Conservation (phyloP, 2,113 vertebrate genomes). For the Ivindomyrus marchei region DNA sequence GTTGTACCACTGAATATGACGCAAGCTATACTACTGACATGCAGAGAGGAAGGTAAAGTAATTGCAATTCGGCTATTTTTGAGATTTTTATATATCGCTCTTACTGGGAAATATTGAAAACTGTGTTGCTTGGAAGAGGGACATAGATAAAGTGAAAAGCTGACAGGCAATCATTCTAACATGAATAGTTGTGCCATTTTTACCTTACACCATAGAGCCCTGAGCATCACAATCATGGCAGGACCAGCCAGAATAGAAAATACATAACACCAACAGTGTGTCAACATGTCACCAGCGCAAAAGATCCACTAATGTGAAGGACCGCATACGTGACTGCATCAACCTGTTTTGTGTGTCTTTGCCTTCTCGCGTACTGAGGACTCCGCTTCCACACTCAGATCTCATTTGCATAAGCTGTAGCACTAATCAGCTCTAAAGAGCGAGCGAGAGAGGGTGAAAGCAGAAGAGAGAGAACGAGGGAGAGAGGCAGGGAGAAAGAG, state of each 20-base stretch:
- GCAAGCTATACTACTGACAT: background rate
- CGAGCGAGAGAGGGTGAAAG: background rate
- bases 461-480: background rate
- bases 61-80: background rate
- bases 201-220: background rate
- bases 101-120: background rate
- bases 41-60: background rate
- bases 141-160: background rate
- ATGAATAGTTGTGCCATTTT: background rate
- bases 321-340: background rate
- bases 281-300: background rate
- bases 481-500: background rate
- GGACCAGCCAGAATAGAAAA: background rate
- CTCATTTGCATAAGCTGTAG: slow-evolving; percentile 18
- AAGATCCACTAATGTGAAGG: background rate
- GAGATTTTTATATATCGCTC: background rate
- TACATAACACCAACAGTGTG: background rate
- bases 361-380: background rate
- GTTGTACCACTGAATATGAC: background rate
- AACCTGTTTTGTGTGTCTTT: background rate
- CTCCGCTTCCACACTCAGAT: background rate
- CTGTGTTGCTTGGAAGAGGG: background rate
- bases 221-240: background rate
- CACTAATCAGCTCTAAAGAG: slow-evolving; percentile 9
- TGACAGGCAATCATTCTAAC: background rate